Conservation (phyloP, 2,113 vertebrate genomes). For the Edolisoma coerulescens region DNA sequence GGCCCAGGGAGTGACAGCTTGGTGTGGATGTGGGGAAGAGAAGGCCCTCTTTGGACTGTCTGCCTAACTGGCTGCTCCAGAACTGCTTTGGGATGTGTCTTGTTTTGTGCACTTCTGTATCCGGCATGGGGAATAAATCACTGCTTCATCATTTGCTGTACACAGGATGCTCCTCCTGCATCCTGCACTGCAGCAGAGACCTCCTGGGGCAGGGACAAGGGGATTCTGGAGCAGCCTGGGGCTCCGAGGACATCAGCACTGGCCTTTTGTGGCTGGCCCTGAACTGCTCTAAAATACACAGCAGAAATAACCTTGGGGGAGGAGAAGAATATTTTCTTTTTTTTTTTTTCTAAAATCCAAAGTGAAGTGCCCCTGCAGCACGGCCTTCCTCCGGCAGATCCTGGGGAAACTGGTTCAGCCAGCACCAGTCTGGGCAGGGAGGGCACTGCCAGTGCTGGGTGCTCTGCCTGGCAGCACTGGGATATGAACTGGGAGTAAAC, state of each 20-base stretch:
- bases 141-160: background rate
- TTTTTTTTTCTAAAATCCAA: background rate
- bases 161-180: fast-evolving
- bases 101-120: background rate
- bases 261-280: background rate
- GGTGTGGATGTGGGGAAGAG: background rate
- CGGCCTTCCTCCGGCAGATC: fast-evolving
- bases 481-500: background rate
- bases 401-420: background rate
- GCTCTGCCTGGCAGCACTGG: background rate
- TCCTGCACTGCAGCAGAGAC: background rate
- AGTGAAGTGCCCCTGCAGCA: background rate
- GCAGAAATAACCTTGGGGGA: background rate
- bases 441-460: background rate
- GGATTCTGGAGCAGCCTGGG: background rate
- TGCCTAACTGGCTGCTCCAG: background rate
- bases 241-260: background rate
- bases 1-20: background rate
- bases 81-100: background rate
- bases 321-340: background rate
- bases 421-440: background rate
- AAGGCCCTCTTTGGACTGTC: background rate
- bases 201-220: background rate
- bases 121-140: fast-evolving
- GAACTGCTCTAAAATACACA: background rate